Base-by-base conservation (phyloP, 2,113 vertebrate species). In the Alexandromys fortis region DNA sequence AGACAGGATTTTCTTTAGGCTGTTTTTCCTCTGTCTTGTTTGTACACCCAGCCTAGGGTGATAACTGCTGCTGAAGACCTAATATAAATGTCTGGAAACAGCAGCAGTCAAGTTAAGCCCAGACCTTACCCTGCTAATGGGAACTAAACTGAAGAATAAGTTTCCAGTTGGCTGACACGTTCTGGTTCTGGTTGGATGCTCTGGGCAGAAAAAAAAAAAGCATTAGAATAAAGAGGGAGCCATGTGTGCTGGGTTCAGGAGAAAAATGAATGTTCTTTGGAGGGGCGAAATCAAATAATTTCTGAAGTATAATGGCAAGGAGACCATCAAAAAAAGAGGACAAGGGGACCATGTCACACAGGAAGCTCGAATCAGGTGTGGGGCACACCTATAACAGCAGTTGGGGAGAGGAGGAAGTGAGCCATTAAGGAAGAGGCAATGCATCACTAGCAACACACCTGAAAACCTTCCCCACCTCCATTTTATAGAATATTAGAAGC, bases 21-120 rank as follows among this genome's bases (percentile, higher is more conserved):
- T 52, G 61, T 81, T 86, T 86, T 76, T 24, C 81, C 22, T 96
- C 30, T 76, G 47, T 90, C 90, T 76, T 79, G 21, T 82, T 65
- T 47, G 81, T 90, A 55, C 16, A n/a, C n/a, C 21, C 1, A 5
- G 58, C 65, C 65, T 42, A 52, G 42, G n/a, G 28, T 83, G 52
- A 65, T 63, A 78, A 33, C 49, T 81, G 26, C 55, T 92, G 28
- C 24, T 78, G 58, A 94, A 96, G 77, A 81, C 65, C 28, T 73
- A 75, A 94, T 67, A 76, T 49, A 86, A 97, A 79, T 73, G 45
- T 67, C 68, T 89, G 19, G 67, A 91, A 91, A 82, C 77, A 49
- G 75, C 7, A 14, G 38, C 55, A 67, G 47, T 47, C 26, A 88
- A 63, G 42, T 72, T 91, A 67, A 94, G 73, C 81, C 88, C 61